Evolutionary conservation across 1,140 invertebrate species (phyloP), one percentile per base, ranked within the genome.

Genomic region (Panulirus ornatus): DNA sequence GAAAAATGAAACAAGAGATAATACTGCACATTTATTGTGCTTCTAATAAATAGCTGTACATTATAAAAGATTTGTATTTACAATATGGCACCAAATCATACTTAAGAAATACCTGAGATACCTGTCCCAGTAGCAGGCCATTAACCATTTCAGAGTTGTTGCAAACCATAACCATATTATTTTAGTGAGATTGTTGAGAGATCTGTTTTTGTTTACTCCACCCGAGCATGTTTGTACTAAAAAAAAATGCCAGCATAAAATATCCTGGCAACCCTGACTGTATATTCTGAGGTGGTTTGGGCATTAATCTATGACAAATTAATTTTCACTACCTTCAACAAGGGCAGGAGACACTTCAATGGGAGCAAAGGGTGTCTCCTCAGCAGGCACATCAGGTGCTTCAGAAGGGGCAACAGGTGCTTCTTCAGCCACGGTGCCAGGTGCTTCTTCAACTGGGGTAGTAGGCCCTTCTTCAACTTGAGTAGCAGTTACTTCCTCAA

Each of bases 111-210:
- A 83, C 34, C 38, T 84, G 44, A 44, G 44, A 54, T 58, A 30
- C 71, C 78, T 63, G 36, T 86, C 22, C 51, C 73, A 87, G 84
- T 78, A 87, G 75, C 27, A 78, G 84, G 84, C 84, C 84, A 87
- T 78, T 78, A 66, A 63, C 84, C 30, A 58, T n/a, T 76, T 42
- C 30, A 47, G 36, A 73, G 27, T 54, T 27, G 75, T 30, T 44
- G 38, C 22, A 8, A 22, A n/a, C 30, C 22, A 8, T 22, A 8
- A 6, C 22, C 22, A 5, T 66, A 66, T 66, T 5, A 5, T 19
- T 66, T 66, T 66, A 22, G 5, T 27, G 22, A 27, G n/a, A n/a
- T n/a, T 66, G 22, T 6, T 34, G 22, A 66, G 22, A n/a, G 30
- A n/a, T 66, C 63, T 66, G 22, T 66, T 8, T 34, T 27, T 27